Evolutionary conservation across 2,888 invertebrate species (phyloP), one percentile per base, ranked within the genome.

Genomic region (Spicauda simplicius): DNA sequence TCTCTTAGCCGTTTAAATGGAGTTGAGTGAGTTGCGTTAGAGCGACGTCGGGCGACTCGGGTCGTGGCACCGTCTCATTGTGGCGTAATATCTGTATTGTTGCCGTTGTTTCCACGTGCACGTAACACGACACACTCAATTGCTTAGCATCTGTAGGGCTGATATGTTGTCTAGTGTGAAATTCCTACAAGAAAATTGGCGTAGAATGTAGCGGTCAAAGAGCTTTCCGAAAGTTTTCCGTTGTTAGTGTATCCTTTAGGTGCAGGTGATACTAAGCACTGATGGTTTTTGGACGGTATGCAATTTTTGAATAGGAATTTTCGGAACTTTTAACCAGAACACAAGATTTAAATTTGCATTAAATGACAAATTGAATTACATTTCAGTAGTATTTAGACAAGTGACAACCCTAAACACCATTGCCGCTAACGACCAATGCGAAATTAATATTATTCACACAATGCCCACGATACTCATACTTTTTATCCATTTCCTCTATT

Each of bases 21-120:
- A 81, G 81, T 84, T 84, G 83, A 84, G 78, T 80, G 81, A 78
- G 82, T 85, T 84, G 84, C 81, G 81, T 84, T 85, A 80, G 78
- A 80, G 80, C 25, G 58, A 50, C 52, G 25, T 50, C 64, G 64
- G 52, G 41, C 55, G 73, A 70, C 77, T 72, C 77, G 77, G 87
- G 87, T 87, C 88, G 84, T 82, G 87, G 85, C 87, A 84, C 82
- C 65, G 65, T 25, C 65, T 65, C 58, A 48, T 59, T 77, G 80
- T 87, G 87, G 84, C 82, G 86, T 86, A 87, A 87, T 83, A 70
- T 65, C 53, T 59, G 54, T 65, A 65, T 65, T 65, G 65, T 58
- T 53, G 58, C 41, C 52, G 63, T 54, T 58, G 53, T 65, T 65
- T 65, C 59, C 59, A 59, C 53, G 52, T 45, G 25, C 45, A 65